Conservation (phyloP, 2,797 vertebrate genomes). For the Presbytis comata region DNA sequence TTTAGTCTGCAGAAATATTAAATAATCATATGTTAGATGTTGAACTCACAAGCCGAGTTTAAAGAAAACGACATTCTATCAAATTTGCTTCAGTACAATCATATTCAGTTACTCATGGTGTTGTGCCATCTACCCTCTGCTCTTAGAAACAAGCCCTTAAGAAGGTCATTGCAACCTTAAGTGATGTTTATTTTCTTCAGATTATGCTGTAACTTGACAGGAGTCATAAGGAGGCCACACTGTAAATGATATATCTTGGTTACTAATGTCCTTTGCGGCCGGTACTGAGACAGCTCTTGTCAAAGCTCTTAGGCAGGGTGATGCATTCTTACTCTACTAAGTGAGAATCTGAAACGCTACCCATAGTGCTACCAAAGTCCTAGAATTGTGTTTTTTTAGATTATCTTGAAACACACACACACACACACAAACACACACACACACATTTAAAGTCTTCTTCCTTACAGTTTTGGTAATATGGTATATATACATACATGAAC, state of each 20-base stretch:
- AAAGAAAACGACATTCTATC: not conserved
- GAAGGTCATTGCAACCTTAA: conserved; percentile 54
- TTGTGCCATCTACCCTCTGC: conserved; percentile 29
- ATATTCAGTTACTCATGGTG: not conserved
- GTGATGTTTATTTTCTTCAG: conserved; percentile 30
- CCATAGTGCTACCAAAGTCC: not conserved
- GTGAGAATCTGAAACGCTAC: not conserved
- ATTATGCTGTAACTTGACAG: conserved; percentile 53
- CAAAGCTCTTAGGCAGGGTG: not conserved
- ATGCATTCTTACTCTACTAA: not conserved
- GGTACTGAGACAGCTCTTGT: not conserved
- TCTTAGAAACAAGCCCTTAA: conserved; percentile 46
- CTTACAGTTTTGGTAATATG: not conserved
- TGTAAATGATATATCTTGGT: conserved; percentile 17
- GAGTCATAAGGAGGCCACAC: conserved; percentile 7
- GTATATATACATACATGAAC: accelerated
- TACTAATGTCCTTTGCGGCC: not conserved
- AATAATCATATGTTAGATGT: not conserved
- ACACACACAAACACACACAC: too few species aligned
- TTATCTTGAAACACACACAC: not conserved
- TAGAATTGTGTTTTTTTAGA: not conserved
- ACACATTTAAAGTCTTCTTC: not conserved
- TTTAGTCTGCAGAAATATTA: not conserved
- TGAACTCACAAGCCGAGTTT: conserved; percentile 46
- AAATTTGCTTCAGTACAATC: not conserved